Conservation (phyloP, 2,797 vertebrate species). For the Typhlichthys subterraneus region DNA sequence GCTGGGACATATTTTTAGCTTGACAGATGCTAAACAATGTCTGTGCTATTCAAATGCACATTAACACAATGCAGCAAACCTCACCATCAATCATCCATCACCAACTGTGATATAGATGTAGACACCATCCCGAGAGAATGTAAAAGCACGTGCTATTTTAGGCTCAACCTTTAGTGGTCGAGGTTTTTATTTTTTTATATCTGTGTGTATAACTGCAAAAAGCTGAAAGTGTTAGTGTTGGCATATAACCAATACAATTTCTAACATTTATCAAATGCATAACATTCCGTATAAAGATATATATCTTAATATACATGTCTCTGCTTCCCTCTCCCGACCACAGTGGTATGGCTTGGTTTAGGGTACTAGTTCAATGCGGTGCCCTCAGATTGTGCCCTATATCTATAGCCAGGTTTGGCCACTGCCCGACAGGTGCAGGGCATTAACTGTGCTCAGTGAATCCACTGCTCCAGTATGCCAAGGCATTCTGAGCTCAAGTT, state of each 20-base stretch:
- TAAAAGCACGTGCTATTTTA: background rate
- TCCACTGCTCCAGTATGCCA: constrained; percentile 4
- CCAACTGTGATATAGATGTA: background rate
- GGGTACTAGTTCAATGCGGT: background rate
- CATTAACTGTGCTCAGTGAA: constrained; percentile 59
- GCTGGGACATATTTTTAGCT: background rate
- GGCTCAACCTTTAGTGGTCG: background rate
- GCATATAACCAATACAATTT: background rate
- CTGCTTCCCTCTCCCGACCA: background rate
- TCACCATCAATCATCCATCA: background rate
- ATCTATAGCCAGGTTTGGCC: constrained; percentile 41
- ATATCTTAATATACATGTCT: constrained; percentile 1
- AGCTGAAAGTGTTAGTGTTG: background rate
- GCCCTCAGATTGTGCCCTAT: constrained; percentile 63
- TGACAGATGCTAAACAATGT: background rate
- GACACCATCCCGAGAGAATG: background rate
- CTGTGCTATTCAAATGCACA: background rate
- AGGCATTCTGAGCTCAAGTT: constrained; percentile 45
- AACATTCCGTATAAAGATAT: background rate
- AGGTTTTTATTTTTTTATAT: background rate
- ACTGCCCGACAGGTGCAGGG: constrained; percentile 70
- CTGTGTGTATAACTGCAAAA: background rate
- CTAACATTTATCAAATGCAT: background rate
- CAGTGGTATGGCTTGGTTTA: background rate
- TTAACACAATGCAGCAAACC: background rate